Percentiles rank a stretch among this genome's conserved stretches.
Conservation (phyloP, 1,140 invertebrate species). For the Pollicipes pollicipes region DNA sequence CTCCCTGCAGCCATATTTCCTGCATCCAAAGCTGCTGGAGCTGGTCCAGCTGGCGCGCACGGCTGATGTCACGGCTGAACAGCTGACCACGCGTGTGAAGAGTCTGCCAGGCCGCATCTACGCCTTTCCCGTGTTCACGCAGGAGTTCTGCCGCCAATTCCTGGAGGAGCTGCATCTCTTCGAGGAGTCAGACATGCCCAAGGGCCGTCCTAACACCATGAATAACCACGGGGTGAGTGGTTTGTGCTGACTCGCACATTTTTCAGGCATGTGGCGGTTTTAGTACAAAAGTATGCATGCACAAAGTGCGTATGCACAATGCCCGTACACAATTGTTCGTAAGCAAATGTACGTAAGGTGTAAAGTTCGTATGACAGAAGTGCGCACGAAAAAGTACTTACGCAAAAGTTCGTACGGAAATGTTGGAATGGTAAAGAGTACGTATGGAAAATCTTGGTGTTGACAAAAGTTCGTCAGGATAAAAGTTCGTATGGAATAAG, state of each 20-base stretch:
- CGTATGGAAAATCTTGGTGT: too few relatives aligned
- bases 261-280: too few relatives aligned
- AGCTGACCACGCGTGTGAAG: not conserved
- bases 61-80: not conserved
- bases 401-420: too few relatives aligned
- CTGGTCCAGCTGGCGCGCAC: not conserved
- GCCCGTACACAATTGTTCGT: too few relatives aligned
- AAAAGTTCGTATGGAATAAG: too few relatives aligned
- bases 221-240: conserved; percentile 30
- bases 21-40: not conserved
- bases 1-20: not conserved
- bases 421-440: too few relatives aligned
- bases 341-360: too few relatives aligned
- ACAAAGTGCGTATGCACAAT: too few relatives aligned
- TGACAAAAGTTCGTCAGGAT: too few relatives aligned
- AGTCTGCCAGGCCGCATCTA: conserved; percentile 13
- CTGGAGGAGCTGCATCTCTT: conserved; percentile 28
- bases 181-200: conserved; percentile 26
- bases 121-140: conserved; percentile 28
- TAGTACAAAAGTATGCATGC: too few relatives aligned
- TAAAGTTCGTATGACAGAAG: too few relatives aligned
- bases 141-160: conserved; percentile 26
- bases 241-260: not conserved
- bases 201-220: conserved; percentile 32
- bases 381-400: too few relatives aligned